These are phyloP conservation scores for Caenorhabditis parvicauda DNA, from an alignment of 2,888 invertebrate species.

Conservation along the genomic window DNA sequence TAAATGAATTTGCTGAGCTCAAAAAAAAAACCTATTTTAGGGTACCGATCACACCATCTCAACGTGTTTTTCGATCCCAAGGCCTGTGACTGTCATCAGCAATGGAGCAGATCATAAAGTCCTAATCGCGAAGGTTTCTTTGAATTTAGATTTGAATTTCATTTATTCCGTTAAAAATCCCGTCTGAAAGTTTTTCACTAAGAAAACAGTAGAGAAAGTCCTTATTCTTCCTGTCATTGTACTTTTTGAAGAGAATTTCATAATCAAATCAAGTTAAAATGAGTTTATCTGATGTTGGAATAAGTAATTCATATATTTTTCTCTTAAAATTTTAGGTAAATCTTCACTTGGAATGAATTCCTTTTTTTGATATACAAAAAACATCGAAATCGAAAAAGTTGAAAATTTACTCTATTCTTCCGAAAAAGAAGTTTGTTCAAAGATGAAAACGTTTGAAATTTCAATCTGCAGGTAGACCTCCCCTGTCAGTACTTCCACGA, in stretches of 20 bases:
- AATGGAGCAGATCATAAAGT: slow-evolving; percentile 63
- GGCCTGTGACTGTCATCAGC: slow-evolving; percentile 62
- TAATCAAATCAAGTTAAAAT: no score
- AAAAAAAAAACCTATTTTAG: slow-evolving; percentile 12
- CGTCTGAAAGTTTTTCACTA: no score
- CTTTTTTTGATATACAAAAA: background rate
- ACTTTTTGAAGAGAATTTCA: no score
- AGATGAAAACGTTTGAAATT: background rate
- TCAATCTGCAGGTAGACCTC: slow-evolving; percentile 63
- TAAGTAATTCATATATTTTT: no score
- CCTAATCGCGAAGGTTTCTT: slow-evolving; percentile 35
- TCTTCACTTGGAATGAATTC: background rate
- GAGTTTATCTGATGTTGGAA: no score
- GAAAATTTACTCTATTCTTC: background rate
- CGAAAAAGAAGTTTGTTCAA: no score
- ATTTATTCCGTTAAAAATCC: no score
- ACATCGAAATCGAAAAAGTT: background rate
- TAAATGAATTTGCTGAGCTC: background rate
- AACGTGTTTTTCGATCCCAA: slow-evolving; percentile 64
- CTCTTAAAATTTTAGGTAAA: background rate
- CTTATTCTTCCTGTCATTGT: no score
- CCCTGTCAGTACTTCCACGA: slow-evolving; percentile 63
- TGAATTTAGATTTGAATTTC: no score
- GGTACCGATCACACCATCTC: slow-evolving; percentile 62
- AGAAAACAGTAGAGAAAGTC: no score